phyloP scores from a whole-genome alignment of 2,888 invertebrate species.

The Acleris holmiana region DNA sequence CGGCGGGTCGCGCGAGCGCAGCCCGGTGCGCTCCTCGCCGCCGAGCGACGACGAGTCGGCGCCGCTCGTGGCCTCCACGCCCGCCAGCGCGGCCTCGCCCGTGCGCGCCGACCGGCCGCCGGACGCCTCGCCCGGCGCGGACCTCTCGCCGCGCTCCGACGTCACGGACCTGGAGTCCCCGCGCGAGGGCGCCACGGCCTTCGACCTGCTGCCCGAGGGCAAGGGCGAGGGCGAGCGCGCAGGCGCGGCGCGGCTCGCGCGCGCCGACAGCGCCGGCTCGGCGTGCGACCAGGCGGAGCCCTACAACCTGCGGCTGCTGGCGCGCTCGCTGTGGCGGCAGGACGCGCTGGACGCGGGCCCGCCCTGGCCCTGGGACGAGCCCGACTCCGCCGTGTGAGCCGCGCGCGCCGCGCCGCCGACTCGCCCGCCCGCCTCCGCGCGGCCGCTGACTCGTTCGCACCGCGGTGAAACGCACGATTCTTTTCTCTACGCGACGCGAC shows the following conservation, averaged over 20 bases:
- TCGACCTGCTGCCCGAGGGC: constrained; percentile 43
- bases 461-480: neutral
- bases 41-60: constrained; percentile 88
- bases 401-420: neutral
- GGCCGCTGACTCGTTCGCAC: constrained; percentile 11
- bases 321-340: constrained; percentile 76
- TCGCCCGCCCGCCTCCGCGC: constrained; percentile 11
- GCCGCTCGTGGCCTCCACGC: constrained; percentile 85
- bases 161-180: constrained; percentile 71
- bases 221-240: constrained; percentile 42
- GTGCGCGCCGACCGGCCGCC: constrained; percentile 53
- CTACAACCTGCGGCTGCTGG: constrained; percentile 74
- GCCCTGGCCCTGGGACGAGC: constrained; percentile 80
- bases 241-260: constrained; percentile 40
- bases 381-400: constrained; percentile 76
- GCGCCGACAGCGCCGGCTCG: constrained; percentile 61
- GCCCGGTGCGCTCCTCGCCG: constrained; percentile 62
- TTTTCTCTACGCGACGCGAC: neutral
- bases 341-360: constrained; percentile 76
- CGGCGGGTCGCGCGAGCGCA: constrained; percentile 66
- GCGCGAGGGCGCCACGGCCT: constrained; percentile 48
- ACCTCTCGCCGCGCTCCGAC: constrained; percentile 74
- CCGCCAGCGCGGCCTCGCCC: constrained; percentile 40
- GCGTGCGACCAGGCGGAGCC: constrained; percentile 73
- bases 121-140: constrained; percentile 55